phyloP scores from a whole-genome alignment of 2,888 invertebrate species.

The Spodoptera picta region DNA sequence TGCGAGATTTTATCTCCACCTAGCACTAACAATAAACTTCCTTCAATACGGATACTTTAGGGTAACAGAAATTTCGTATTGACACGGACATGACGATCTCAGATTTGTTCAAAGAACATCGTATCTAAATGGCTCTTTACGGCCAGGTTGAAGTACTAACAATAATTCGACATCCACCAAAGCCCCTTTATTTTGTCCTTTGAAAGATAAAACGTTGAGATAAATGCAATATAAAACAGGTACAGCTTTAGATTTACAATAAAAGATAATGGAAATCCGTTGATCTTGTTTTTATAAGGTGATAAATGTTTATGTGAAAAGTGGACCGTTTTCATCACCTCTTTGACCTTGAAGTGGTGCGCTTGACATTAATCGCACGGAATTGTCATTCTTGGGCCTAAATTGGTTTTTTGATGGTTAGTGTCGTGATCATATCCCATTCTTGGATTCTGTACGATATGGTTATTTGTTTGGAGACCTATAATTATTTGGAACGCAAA shows the following conservation, averaged over 20 bases:
- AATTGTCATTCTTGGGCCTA: too few species aligned
- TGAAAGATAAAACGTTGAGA: constrained; percentile 42
- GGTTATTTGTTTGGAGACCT: too few species aligned
- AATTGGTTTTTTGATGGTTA: neutral
- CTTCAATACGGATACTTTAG: constrained; percentile 15
- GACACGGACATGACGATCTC: constrained; percentile 2
- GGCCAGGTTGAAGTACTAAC: constrained; percentile 7
- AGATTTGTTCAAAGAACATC: constrained; percentile 15
- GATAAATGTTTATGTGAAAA: constrained; percentile 46
- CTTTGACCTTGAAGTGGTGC: constrained; percentile 27
- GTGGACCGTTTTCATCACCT: constrained; percentile 44
- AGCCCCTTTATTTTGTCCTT: constrained; percentile 37
- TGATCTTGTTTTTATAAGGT: constrained; percentile 48
- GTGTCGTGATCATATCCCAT: neutral
- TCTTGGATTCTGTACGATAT: too few species aligned
- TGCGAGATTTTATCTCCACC: constrained; percentile 27
- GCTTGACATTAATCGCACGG: constrained; percentile 19
- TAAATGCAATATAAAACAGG: constrained; percentile 52
- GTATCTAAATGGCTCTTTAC: constrained; percentile 33
- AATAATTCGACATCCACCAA: constrained; percentile 32
- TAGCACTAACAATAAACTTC: constrained; percentile 5
- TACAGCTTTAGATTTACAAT: constrained; percentile 44
- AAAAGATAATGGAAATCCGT: constrained; percentile 48
- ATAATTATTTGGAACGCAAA: too few species aligned
- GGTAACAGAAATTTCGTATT: constrained; percentile 12